Evolutionary conservation across 2,888 invertebrate genomes (phyloP), one percentile per base, ranked within the genome.

Genomic region (Parnassius apollo): DNA sequence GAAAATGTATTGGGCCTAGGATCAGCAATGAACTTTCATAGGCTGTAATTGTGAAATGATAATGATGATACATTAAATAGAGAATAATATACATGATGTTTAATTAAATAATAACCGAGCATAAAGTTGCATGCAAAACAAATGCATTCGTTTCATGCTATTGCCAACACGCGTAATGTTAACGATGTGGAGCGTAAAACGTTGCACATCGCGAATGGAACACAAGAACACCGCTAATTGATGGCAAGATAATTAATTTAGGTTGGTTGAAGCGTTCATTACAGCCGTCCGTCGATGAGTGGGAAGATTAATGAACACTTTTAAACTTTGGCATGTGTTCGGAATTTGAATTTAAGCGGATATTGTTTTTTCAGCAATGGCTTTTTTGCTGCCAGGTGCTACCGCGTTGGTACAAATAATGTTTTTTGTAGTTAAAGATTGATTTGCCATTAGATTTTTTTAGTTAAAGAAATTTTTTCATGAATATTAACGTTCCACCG

Each of bases 181-280:
- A 57, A 22, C n/a, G 44, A 58, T 58, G 18, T 58, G 25, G 58
- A 51, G 58, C 58, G 58, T 58, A n/a, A 11, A 50, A 42, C 42
- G 22, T 12, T 44, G 48, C 35, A 12, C 46, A n/a, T 12, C 12
- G 46, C n/a, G 46, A 46, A 46, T 35, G 18, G 35, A 35, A 48
- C 22, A 22, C 51, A 45, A 44, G 55, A 57, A 48, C 59, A 60
- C 57, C 44, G 57, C 51, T 70, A 70, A 71, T 72, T 71, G 68
- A 57, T 62, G 68, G 66, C 68, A 66, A 65, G 68, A 68, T 68
- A 71, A 70, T 69, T 72, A 69, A 71, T 65, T 67, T 22, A 35
- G 42, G n/a, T 9, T n/a, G 51, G 4, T 9, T 35, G 46, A 46
- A 12, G 46, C 46, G 59, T 22, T 53, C 59, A 46, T 59, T 35